Evolutionary conservation across 2,113 vertebrate genomes (phyloP).

Genomic region (Anguilla rostrata): DNA sequence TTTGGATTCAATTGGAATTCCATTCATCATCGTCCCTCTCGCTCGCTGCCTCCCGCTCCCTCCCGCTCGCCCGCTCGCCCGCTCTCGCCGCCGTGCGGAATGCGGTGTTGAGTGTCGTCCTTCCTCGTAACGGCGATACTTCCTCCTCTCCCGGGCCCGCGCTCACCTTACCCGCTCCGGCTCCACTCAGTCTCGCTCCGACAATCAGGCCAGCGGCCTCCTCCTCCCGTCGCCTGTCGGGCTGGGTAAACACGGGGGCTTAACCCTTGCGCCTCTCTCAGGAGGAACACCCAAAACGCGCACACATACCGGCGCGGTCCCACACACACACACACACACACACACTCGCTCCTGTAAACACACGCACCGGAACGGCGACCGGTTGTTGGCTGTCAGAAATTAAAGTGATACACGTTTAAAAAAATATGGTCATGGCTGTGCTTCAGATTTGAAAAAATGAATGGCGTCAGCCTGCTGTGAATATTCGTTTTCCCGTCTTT

Average conservation of each 20-base stretch:
- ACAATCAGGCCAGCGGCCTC: conserved; percentile 57
- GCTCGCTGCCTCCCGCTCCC: neutral
- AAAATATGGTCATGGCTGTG: neutral
- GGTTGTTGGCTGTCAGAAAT: neutral
- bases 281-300: neutral
- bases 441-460: neutral
- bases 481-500: neutral
- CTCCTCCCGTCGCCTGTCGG: conserved; percentile 23
- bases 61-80: conserved; percentile 36
- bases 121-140: conserved; percentile 63
- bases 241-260: conserved; percentile 40
- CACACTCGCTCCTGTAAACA: neutral
- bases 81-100: conserved; percentile 57
- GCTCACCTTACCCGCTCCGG: conserved; percentile 73
- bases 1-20: conserved; percentile 35
- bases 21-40: conserved; percentile 33
- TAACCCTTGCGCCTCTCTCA: conserved; percentile 39
- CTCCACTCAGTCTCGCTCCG: conserved; percentile 73
- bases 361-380: neutral
- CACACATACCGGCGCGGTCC: neutral
- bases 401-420: neutral
- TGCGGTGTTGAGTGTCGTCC: conserved; percentile 64
- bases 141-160: conserved; percentile 61
- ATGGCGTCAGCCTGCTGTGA: neutral
- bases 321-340: neutral